Evolutionary conservation across 1,140 invertebrate genomes (phyloP).

Genomic region (Drosophila jambulina): DNA sequence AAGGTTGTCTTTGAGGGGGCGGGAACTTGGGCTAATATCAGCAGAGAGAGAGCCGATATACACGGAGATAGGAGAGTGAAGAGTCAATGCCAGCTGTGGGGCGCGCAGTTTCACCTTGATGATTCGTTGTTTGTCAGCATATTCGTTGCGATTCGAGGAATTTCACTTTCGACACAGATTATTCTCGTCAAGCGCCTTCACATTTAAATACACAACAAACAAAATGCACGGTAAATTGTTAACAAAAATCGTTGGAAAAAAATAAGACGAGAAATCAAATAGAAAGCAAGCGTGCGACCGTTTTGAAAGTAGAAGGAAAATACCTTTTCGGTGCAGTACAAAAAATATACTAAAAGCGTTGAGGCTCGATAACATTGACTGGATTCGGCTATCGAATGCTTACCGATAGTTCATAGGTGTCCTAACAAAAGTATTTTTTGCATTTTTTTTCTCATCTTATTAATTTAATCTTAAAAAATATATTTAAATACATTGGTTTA

Average conservation of each 20-base stretch:
- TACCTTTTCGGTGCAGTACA: slow-evolving; percentile 21
- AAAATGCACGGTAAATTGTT: slow-evolving; percentile 67
- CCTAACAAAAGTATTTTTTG: no score
- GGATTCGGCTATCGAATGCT: no score
- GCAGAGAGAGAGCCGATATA: slow-evolving; percentile 9
- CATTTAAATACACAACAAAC: slow-evolving; percentile 57
- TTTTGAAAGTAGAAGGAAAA: slow-evolving; percentile 44
- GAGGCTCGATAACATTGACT: not conserved
- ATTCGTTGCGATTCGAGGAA: slow-evolving; percentile 53
- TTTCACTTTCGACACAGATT: slow-evolving; percentile 13
- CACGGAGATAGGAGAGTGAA: not conserved
- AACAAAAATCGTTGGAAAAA: slow-evolving; percentile 67
- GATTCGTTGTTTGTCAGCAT: slow-evolving; percentile 58
- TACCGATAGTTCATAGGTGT: not conserved
- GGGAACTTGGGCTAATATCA: not conserved
- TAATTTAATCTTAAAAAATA: no score
- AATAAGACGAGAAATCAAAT: slow-evolving; percentile 69
- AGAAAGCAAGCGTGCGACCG: slow-evolving; percentile 70
- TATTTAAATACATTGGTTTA: no score
- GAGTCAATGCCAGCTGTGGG: slow-evolving; percentile 45
- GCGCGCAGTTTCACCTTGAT: slow-evolving; percentile 57
- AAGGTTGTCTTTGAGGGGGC: not conserved
- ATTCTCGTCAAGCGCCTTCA: slow-evolving; percentile 45
- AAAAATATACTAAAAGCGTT: not conserved
- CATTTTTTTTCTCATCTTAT: no score